Evolutionary conservation across 23 tunicate genomes (phyloP).

Genomic region (Ascidia mentula): DNA sequence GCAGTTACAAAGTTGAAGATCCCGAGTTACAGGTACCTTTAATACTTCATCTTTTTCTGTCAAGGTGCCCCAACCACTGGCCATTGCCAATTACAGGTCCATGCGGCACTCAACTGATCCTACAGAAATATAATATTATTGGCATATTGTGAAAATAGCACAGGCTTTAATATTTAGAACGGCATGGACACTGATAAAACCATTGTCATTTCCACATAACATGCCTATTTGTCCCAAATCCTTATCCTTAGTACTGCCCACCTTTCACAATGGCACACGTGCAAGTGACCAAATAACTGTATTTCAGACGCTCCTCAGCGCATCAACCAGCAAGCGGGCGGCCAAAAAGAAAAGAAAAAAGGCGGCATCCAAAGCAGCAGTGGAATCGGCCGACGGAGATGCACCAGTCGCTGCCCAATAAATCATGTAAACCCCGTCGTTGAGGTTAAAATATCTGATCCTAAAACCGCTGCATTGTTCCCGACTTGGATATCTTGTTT

Average conservation of each 20-base stretch:
- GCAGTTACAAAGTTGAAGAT: constrained; percentile 62
- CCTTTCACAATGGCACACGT: too few species aligned
- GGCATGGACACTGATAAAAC: too few species aligned
- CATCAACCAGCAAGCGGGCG: constrained; percentile 54
- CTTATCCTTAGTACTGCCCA: too few species aligned
- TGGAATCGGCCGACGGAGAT: constrained; percentile 12
- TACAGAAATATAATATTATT: background rate
- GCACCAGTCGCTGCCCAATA: background rate
- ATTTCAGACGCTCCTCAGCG: constrained; percentile 30
- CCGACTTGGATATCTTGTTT: too few species aligned
- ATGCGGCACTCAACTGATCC: background rate
- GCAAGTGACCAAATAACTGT: too few species aligned
- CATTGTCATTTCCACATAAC: too few species aligned
- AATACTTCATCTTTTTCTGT: background rate
- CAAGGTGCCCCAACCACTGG: too few species aligned
- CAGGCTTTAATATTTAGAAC: background rate
- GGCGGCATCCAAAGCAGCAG: constrained; percentile 61
- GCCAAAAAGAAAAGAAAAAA: constrained; percentile 76
- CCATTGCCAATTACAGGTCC: too few species aligned
- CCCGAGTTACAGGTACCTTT: constrained; percentile 50
- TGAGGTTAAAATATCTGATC: too few species aligned
- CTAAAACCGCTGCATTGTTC: too few species aligned
- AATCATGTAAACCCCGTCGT: too few species aligned
- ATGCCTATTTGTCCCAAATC: too few species aligned
- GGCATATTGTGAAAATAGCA: background rate